A percentile compares a stretch with the other conserved stretches of the same genome.
Evolutionary conservation across 2,888 invertebrate species (phyloP).

Genomic region (Cylloceria caligata): DNA sequence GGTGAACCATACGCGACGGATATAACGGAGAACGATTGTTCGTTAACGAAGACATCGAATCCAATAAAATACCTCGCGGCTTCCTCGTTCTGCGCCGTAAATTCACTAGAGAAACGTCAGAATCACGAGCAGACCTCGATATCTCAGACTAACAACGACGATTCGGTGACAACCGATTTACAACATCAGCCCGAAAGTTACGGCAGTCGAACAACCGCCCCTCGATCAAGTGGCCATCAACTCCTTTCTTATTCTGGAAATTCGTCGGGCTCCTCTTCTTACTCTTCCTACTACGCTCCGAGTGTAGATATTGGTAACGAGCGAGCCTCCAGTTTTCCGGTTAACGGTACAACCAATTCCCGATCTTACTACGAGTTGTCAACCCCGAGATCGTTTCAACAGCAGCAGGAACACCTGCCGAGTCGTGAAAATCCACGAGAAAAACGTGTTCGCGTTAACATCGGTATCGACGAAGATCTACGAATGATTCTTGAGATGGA

Average conservation of each 20-base stretch:
- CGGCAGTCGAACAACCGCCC: neutral
- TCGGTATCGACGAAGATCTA: slow-evolving; percentile 87
- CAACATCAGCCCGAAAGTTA: slow-evolving; percentile 8
- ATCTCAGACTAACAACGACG: neutral
- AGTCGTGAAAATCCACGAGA: slow-evolving; percentile 57
- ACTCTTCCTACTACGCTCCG: slow-evolving; percentile 40
- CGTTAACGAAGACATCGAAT: slow-evolving; percentile 37
- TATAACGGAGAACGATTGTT: slow-evolving; percentile 61
- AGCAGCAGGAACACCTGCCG: slow-evolving; percentile 57
- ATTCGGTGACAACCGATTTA: neutral
- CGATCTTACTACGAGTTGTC: slow-evolving; percentile 30
- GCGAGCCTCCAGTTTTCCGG: slow-evolving; percentile 59
- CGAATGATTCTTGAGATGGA: slow-evolving; percentile 88
- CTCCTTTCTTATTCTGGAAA: slow-evolving; percentile 29
- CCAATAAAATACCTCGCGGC: slow-evolving; percentile 1
- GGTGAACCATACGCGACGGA: slow-evolving; percentile 42
- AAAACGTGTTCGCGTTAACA: slow-evolving; percentile 85
- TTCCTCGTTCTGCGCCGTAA: neutral
- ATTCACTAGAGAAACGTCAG: slow-evolving; percentile 16
- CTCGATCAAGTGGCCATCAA: neutral
- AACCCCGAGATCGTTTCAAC: slow-evolving; percentile 54
- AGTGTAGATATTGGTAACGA: slow-evolving; percentile 12
- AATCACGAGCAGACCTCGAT: neutral
- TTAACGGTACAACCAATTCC: slow-evolving; percentile 16
- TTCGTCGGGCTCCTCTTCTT: slow-evolving; percentile 48